A percentile compares a stretch with the other conserved stretches of the same genome.
These are phyloP conservation scores for Tetragonula carbonaria DNA, from an alignment of 2,888 invertebrate species.

Conservation along the genomic window DNA sequence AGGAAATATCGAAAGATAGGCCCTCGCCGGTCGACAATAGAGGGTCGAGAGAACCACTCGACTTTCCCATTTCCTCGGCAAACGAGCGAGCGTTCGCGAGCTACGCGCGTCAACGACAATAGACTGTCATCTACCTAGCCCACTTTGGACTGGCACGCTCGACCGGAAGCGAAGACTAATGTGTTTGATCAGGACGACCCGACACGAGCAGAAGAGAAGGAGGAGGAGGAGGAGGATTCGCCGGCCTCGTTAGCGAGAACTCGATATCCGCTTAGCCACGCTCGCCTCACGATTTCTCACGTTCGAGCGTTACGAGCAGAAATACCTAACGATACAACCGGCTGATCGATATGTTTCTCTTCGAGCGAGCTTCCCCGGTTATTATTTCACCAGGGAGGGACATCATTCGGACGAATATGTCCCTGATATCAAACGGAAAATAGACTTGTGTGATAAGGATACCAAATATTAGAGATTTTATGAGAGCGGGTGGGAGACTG, in stretches of 20 bases:
- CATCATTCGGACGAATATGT: background rate
- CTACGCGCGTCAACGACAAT: conserved; percentile 50
- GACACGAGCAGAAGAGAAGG: conserved; percentile 29
- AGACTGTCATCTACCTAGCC: conserved; percentile 69
- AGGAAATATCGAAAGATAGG: conserved; percentile 64
- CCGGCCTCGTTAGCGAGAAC: conserved; percentile 68
- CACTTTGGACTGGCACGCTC: conserved; percentile 74
- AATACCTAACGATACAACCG: conserved; percentile 36
- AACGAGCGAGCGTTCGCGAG: conserved; percentile 55
- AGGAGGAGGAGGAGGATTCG: conserved; percentile 37
- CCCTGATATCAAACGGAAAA: background rate
- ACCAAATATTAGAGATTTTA: background rate
- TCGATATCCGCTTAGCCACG: conserved; percentile 75
- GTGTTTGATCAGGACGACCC: conserved; percentile 82
- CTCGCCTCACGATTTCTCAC: conserved; percentile 54
- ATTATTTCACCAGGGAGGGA: background rate
- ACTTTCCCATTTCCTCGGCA: conserved; percentile 80
- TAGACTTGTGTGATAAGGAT: background rate
- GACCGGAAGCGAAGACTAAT: conserved; percentile 82
- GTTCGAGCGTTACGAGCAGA: conserved; percentile 45
- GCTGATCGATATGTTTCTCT: conserved; percentile 15
- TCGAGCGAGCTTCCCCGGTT: conserved; percentile 13
- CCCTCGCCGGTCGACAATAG: conserved; percentile 51
- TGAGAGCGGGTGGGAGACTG: too few relatives aligned
- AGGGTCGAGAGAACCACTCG: conserved; percentile 75